A percentile compares a stretch with the other conserved stretches of the same genome.
phyloP scores from a whole-genome alignment of 1,140 invertebrate genomes.

The Nilaparvata lugens region DNA sequence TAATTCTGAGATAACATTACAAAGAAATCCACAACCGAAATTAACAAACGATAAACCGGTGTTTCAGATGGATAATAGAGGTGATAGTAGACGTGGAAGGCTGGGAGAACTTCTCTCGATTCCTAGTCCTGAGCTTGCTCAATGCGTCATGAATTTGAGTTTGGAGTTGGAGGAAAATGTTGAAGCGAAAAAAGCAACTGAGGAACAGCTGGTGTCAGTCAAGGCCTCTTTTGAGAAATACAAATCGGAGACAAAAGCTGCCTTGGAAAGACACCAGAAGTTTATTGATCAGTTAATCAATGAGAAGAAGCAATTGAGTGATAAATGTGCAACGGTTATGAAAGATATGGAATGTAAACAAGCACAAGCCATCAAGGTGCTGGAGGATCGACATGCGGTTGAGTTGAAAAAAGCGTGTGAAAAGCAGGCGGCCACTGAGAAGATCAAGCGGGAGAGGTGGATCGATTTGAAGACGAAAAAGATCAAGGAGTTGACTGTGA shows the following conservation, averaged over 20 bases:
- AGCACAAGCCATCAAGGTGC: conserved; percentile 42
- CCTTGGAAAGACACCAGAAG: conserved; percentile 52
- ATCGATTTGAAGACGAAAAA: conserved; percentile 58
- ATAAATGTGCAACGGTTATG: conserved; percentile 50
- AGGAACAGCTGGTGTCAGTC: conserved; percentile 33
- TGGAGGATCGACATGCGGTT: conserved; percentile 50
- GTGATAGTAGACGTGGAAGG: not conserved
- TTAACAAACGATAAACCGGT: not conserved
- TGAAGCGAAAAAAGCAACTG: conserved; percentile 33
- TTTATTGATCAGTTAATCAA: conserved; percentile 53
- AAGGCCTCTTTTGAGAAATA: conserved; percentile 39
- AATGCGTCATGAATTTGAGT: conserved; percentile 19
- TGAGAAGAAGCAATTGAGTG: conserved; percentile 54
- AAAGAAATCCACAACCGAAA: not conserved
- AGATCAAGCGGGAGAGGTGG: conserved; percentile 54
- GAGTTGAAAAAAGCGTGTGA: conserved; percentile 54
- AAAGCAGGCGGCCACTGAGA: conserved; percentile 52
- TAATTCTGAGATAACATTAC: not conserved
- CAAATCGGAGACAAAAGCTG: conserved; percentile 51
- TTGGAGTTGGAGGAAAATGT: conserved; percentile 38
- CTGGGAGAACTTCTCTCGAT: conserved; percentile 18
- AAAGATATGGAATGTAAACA: conserved; percentile 45
- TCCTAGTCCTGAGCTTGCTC: conserved; percentile 21
- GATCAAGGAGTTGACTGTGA: conserved; percentile 64
- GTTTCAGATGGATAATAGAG: too few relatives aligned